These are phyloP conservation scores for Hippoglossus stenolepis DNA, from an alignment of 2,113 vertebrate genomes.

Conservation along the genomic window DNA sequence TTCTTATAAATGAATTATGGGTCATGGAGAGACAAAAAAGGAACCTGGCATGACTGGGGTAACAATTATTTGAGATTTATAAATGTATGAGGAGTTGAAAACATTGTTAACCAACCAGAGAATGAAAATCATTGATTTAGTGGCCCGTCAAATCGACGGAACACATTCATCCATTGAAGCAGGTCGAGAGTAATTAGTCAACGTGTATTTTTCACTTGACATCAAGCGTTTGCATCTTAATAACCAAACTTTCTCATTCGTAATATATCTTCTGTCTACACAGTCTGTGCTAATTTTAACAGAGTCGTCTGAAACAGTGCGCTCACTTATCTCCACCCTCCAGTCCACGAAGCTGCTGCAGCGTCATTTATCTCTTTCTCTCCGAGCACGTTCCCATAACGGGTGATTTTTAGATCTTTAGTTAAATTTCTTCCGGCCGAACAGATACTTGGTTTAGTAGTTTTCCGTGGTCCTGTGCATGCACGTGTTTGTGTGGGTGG, in stretches of 20 bases:
- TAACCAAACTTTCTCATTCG: slow-evolving; percentile 12
- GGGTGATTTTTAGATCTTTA: neutral
- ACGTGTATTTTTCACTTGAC: slow-evolving; percentile 14
- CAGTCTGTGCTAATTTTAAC: slow-evolving; percentile 45
- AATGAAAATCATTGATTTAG: slow-evolving; percentile 21
- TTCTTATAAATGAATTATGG: neutral
- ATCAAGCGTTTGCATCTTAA: slow-evolving; percentile 23
- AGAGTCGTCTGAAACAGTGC: slow-evolving; percentile 25
- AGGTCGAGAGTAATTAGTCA: slow-evolving; percentile 10
- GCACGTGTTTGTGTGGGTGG: slow-evolving; percentile 5
- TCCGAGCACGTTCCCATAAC: slow-evolving; percentile 23
- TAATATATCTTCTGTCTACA: slow-evolving; percentile 25
- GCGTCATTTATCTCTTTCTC: slow-evolving; percentile 28
- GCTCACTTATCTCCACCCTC: slow-evolving; percentile 41
- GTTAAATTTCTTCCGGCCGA: neutral
- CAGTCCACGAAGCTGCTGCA: slow-evolving; percentile 22
- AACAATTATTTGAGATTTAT: neutral
- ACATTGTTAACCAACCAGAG: neutral
- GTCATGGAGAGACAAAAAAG: neutral
- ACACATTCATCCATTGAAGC: slow-evolving; percentile 16
- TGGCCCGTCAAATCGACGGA: neutral
- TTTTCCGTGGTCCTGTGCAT: slow-evolving; percentile 31
- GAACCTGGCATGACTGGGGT: neutral
- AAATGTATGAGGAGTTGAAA: neutral
- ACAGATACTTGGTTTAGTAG: neutral